phyloP scores from a whole-genome alignment of 2,113 vertebrate species.

The Setophaga coronata region DNA sequence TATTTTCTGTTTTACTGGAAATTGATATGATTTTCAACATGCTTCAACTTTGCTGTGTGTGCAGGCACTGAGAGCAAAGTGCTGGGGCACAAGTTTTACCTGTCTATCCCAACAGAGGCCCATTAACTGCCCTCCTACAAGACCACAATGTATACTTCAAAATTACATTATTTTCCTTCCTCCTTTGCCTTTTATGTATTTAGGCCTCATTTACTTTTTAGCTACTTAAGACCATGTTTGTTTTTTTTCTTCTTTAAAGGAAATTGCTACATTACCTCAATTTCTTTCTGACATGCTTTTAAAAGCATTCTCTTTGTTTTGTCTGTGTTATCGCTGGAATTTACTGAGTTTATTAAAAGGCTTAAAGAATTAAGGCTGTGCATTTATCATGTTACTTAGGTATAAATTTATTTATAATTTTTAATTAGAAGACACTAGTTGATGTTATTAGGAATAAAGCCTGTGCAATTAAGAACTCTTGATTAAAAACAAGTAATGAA shows the following conservation, averaged over 20 bases:
- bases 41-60: constrained; percentile 24
- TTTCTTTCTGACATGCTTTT: constrained; percentile 66
- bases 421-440: constrained; percentile 26
- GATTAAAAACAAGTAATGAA: constrained; percentile 56
- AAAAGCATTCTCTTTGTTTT: constrained; percentile 44
- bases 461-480: constrained; percentile 10
- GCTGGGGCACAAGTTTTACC: constrained; percentile 51
- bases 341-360: constrained; percentile 64
- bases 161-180: constrained; percentile 54
- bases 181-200: constrained; percentile 24
- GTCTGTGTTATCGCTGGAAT: constrained; percentile 35
- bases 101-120: constrained; percentile 36
- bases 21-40: constrained; percentile 51
- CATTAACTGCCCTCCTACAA: constrained; percentile 64
- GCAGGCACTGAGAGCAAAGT: constrained; percentile 37
- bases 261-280: constrained; percentile 64
- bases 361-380: constrained; percentile 2
- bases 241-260: neutral
- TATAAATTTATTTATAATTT: constrained; percentile 1
- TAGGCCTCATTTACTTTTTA: constrained; percentile 58
- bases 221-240: constrained; percentile 12
- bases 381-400: neutral
- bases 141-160: constrained; percentile 59
- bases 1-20: constrained; percentile 63
- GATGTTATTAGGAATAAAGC: constrained; percentile 19